A percentile compares a stretch with the other conserved stretches of the same genome.
phyloP scores from a whole-genome alignment of 1,140 invertebrate genomes.

The Drosophila eugracilis region DNA sequence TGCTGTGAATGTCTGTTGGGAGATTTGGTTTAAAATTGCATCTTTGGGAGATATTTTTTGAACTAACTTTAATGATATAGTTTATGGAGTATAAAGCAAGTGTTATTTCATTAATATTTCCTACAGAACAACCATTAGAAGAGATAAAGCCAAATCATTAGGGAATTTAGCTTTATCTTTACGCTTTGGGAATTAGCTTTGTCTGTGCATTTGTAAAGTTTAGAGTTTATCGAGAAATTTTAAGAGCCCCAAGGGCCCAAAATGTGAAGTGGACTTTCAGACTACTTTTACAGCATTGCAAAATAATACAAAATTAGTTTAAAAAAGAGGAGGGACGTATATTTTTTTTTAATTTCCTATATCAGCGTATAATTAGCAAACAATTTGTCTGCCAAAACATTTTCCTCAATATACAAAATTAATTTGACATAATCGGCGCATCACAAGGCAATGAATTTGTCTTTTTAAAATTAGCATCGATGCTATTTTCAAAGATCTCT shows the following conservation, averaged over 20 bases:
- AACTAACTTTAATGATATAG: too few species aligned
- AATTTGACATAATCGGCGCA: slow-evolving; percentile 33
- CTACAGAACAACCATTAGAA: neutral
- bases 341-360: neutral
- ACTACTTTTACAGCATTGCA: neutral
- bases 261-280: slow-evolving; percentile 12
- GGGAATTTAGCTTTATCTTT: slow-evolving; percentile 15
- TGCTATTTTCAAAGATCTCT: slow-evolving; percentile 7
- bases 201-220: neutral
- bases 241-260: neutral
- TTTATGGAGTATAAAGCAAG: too few species aligned
- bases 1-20: neutral
- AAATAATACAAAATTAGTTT: slow-evolving; percentile 9
- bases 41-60: neutral
- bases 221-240: slow-evolving; percentile 22
- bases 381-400: slow-evolving; percentile 22
- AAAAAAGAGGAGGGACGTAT: neutral
- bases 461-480: too few species aligned
- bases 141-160: neutral
- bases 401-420: slow-evolving; percentile 33
- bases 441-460: slow-evolving; percentile 18
- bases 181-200: slow-evolving; percentile 1
- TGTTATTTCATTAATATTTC: too few species aligned
- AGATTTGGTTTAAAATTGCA: neutral
- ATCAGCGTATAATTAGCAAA: slow-evolving; percentile 23